Percentiles rank a stretch among this genome's conserved stretches.
Evolutionary conservation across 2,113 vertebrate genomes (phyloP).

Genomic region (Arenaria interpres): DNA sequence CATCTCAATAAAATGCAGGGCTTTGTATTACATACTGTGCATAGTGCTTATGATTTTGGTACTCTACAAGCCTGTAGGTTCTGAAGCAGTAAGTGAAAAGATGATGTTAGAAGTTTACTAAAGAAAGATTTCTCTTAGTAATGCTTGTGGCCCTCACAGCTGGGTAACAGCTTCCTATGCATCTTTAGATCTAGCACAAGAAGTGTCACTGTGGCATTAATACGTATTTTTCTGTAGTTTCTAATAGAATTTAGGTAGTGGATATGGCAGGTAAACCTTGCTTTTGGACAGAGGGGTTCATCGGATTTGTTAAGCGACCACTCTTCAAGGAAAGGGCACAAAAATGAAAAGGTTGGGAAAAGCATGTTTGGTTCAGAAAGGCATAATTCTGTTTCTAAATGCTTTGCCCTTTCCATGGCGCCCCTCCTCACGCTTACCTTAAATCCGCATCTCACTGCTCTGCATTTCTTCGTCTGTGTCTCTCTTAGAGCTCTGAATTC

Average conservation of each 20-base stretch:
- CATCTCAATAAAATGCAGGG: background rate
- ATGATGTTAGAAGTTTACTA: background rate
- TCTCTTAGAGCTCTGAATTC: conserved; percentile 58
- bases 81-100: background rate
- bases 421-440: background rate
- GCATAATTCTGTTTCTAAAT: background rate
- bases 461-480: background rate
- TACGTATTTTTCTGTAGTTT: background rate
- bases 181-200: background rate
- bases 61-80: background rate
- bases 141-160: background rate
- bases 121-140: background rate
- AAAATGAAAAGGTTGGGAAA: background rate
- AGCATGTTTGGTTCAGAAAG: background rate
- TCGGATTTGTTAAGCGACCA: background rate
- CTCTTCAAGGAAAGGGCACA: background rate
- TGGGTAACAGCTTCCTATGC: background rate
- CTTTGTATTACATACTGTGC: background rate
- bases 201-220: background rate
- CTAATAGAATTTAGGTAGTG: background rate
- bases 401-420: background rate
- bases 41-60: background rate
- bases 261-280: background rate
- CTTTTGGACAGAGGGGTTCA: background rate
- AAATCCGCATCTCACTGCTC: background rate